Percentiles rank a stretch among this genome's conserved stretches.
Evolutionary conservation across 2,113 vertebrate genomes (phyloP).

Genomic region (Sphyrna mokarran): DNA sequence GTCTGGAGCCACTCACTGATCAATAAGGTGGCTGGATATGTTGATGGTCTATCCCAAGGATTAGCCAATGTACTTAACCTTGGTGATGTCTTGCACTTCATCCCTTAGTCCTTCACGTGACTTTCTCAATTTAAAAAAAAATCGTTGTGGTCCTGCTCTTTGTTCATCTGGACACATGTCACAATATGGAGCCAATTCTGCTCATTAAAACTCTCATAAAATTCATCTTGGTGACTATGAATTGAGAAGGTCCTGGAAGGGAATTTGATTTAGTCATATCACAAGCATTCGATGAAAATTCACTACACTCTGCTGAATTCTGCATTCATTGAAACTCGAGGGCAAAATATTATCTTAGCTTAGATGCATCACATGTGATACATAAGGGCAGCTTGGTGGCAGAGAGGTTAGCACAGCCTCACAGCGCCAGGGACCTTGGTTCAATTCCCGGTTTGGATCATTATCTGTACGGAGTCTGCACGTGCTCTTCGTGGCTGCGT

Average conservation of each 20-base stretch:
- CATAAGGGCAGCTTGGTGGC: too few relatives aligned
- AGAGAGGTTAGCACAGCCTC: too few relatives aligned
- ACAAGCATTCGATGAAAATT: not conserved
- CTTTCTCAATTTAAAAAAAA: not conserved
- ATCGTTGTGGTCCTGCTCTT: not conserved
- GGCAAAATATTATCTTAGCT: not conserved
- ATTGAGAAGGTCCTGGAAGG: not conserved
- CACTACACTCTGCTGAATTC: not conserved
- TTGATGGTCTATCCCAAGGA: not conserved
- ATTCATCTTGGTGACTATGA: not conserved
- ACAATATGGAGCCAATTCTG: not conserved
- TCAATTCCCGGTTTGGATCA: too few relatives aligned
- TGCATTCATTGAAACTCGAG: not conserved
- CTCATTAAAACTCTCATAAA: not conserved
- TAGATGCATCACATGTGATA: not conserved
- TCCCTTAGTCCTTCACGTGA: not conserved
- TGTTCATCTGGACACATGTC: not conserved
- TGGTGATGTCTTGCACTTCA: not conserved
- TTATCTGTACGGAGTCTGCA: too few relatives aligned
- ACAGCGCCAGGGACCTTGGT: too few relatives aligned
- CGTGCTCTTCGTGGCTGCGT: too few relatives aligned
- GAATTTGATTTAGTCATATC: not conserved
- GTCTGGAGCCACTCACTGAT: not conserved
- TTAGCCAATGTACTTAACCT: not conserved
- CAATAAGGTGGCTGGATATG: not conserved